Base-by-base conservation (phyloP, 1,140 invertebrate species). In the Drosophila neocordata region DNA sequence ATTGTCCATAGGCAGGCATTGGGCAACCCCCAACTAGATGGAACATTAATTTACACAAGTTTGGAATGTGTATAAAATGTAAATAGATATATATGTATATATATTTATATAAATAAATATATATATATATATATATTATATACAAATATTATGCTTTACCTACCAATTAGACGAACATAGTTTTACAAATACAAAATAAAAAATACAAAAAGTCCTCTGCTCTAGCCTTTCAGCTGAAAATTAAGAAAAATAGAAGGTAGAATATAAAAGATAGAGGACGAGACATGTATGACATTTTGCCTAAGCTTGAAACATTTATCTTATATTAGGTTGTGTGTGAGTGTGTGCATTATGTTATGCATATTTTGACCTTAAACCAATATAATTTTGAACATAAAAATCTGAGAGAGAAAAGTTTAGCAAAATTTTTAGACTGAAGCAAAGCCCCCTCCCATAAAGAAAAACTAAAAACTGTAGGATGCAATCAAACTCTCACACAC, bases 31-130 rank as follows among this genome's bases (percentile, higher is more conserved):
- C 41, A 68, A 51, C 44, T 41, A 58, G 44, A 71, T 44, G 57
- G 55, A 68, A 78, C 71, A 85, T 78, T 77, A 77, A 67, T 34
- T 85, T 87, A 87, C 82, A 87, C 82, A 87, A 61, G 11, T 44
- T 65, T 52, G 22, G 75, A 55, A 76, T 87, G 83, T 87, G 82
- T 87, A 87, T 87, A 56, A 88, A 82, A 73, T 87, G 82, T 87
- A 85, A 78, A 85, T 85, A 82, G 62, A 74, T 84, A 76, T 72
- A 34, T 34, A 34, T 9, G 8, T 34, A 44, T 44, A 44, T 24
- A 44, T n/a, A n/a, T n/a, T n/a, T 48, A 48, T 48, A 48, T 15
- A 48, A 48, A 48, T 48, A 83, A n/a, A n/a, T n/a, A n/a, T n/a
- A 48, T 48, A 48, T 48, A 48, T 48, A 18, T 48, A 11, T 48